Evolutionary conservation across 2,888 invertebrate species (phyloP).

Genomic region (Chloroclystis v-ata): DNA sequence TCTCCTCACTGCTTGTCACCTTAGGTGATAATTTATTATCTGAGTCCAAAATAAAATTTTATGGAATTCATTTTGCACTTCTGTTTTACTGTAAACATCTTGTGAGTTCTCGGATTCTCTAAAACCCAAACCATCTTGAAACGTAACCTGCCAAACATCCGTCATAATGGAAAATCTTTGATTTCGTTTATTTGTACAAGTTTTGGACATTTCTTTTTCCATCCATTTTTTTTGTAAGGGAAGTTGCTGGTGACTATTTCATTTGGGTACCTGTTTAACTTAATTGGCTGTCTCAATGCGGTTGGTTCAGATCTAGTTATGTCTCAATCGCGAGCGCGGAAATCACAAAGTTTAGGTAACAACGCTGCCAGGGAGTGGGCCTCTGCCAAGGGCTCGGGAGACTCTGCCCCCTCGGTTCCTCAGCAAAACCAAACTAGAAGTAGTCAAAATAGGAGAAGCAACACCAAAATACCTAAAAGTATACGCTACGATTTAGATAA

Average conservation of each 20-base stretch:
- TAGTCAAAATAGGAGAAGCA: slow-evolving; percentile 39
- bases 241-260: slow-evolving; percentile 23
- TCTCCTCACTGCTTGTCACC: no score
- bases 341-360: slow-evolving; percentile 22
- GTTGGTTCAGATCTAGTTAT: slow-evolving; percentile 30
- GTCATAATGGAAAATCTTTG: slow-evolving; percentile 40
- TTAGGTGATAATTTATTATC: no score
- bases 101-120: neutral
- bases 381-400: slow-evolving; percentile 33
- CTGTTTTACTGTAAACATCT: neutral
- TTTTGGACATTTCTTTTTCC: slow-evolving; percentile 45
- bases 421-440: slow-evolving; percentile 26
- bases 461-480: slow-evolving; percentile 53
- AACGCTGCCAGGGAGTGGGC: slow-evolving; percentile 22
- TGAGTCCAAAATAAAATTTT: no score
- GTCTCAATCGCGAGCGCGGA: slow-evolving; percentile 42
- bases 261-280: slow-evolving; percentile 16
- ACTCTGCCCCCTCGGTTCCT: slow-evolving; percentile 21
- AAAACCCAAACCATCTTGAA: slow-evolving; percentile 17
- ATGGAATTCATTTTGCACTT: no score
- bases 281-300: slow-evolving; percentile 28
- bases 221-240: slow-evolving; percentile 38
- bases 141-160: slow-evolving; percentile 13
- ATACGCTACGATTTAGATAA: slow-evolving; percentile 64
- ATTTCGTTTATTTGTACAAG: slow-evolving; percentile 41